Conservation (phyloP, 2,888 invertebrate genomes). For the Napeogenes inachia region DNA sequence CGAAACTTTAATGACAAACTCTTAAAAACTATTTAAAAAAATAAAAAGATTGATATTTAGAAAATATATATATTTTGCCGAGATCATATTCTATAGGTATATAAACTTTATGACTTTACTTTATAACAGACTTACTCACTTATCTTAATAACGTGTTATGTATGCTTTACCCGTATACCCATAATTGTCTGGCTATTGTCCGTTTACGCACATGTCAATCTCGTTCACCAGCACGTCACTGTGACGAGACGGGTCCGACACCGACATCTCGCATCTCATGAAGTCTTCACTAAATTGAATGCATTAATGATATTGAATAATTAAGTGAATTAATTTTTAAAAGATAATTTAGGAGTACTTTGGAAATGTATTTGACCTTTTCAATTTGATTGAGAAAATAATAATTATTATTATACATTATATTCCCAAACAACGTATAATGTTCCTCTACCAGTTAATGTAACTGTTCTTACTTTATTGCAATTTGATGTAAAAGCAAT, state of each 20-base stretch:
- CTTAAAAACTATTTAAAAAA: no score
- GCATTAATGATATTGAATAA: background rate
- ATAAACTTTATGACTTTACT: background rate
- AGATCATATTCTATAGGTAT: background rate
- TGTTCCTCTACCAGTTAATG: no score
- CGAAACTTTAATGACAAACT: no score
- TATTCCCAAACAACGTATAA: no score
- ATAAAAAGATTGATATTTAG: no score
- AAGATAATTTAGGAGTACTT: background rate
- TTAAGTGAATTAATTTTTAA: background rate
- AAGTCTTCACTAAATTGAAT: constrained; percentile 6
- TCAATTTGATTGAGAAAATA: no score
- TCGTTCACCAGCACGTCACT: constrained; percentile 17
- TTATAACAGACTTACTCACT: constrained; percentile 4
- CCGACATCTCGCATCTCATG: constrained; percentile 14
- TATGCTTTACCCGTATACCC: constrained; percentile 25
- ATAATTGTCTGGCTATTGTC: constrained; percentile 39
- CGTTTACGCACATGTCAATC: constrained; percentile 18
- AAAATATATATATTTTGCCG: background rate
- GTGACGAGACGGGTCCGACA: constrained; percentile 20
- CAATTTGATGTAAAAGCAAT: background rate
- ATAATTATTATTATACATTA: no score
- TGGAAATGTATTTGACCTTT: no score
- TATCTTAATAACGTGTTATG: constrained; percentile 3
- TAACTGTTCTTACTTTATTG: background rate